phyloP scores from a whole-genome alignment of 1,140 invertebrate species.

The Lamellibrachia luymesi region DNA sequence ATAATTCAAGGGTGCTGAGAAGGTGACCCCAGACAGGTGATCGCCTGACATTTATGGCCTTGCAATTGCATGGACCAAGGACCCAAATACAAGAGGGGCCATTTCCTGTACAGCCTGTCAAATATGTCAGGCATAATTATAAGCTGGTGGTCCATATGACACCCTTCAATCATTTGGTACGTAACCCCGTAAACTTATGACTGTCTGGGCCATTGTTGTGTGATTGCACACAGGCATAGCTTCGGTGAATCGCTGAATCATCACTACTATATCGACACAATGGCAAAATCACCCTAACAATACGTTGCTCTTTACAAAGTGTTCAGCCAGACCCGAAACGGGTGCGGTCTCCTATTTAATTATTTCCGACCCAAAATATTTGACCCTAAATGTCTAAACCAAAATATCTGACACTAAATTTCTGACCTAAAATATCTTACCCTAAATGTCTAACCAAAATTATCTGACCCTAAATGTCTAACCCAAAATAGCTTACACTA shows the following conservation, averaged over 20 bases:
- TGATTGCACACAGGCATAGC: neutral
- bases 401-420: no score
- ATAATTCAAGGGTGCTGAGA: neutral
- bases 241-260: neutral
- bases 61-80: neutral
- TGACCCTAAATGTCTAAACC: neutral
- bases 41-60: neutral
- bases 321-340: neutral
- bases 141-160: neutral
- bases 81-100: neutral
- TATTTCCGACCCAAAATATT: neutral
- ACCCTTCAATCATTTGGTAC: neutral
- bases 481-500: no score
- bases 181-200: neutral
- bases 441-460: no score
- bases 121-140: conserved; percentile 2
- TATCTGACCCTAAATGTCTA: no score
- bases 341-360: neutral
- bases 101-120: neutral
- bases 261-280: neutral
- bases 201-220: neutral
- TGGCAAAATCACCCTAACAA: neutral
- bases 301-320: neutral
- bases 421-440: no score
- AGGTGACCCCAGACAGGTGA: neutral